Base-by-base conservation (phyloP, 2,113 vertebrate genomes). In the Odobenus rosmarus region DNA sequence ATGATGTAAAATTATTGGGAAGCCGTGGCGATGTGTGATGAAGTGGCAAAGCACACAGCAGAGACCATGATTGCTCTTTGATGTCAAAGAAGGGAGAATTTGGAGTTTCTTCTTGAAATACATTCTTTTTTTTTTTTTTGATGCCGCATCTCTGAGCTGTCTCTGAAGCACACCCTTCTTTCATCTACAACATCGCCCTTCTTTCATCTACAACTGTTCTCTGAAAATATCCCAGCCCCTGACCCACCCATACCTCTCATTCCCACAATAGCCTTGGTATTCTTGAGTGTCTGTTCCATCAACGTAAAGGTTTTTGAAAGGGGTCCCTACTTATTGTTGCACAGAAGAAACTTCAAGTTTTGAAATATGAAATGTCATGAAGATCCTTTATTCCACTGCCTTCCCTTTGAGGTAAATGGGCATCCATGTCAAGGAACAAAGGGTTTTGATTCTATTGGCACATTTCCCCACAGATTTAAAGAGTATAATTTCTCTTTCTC, bases 141-240 rank as follows among this genome's bases (percentile, higher is more conserved):
- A 76, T 36, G 36, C 4, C 18, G 49, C 57, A 36, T 49, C 61
- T 90, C 39, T 59, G 26, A 71, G 42, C 46, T 59, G 3, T 80
- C 93, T 96, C 77, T 96, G 74, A 93, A 91, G 72, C 36, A 33
- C 36, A 36, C 15, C 23, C 12, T 42, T 71, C 69, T 97, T 96
- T 96, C 36, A 90, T 94, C 95, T 89, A 11, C 3, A 42, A 62
- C 49, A 46, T 39, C 39, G 3, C 15, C 23, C 12, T 42, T 71
- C 69, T 97, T 96, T 96, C 36, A 90, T 94, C 95, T 89, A 11
- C 3, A 42, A 19, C 7, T 64, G 24, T 74, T 96, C 51, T 88
- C 31, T 96, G 74, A 91, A 89, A 85, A 59, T 64, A n/a, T 36
- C 79, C 72, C 62, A 2, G 33, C 49, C 36, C 24, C 62, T n/a